Conservation (phyloP, 2,888 invertebrate genomes). For the Drosophila incognita region DNA sequence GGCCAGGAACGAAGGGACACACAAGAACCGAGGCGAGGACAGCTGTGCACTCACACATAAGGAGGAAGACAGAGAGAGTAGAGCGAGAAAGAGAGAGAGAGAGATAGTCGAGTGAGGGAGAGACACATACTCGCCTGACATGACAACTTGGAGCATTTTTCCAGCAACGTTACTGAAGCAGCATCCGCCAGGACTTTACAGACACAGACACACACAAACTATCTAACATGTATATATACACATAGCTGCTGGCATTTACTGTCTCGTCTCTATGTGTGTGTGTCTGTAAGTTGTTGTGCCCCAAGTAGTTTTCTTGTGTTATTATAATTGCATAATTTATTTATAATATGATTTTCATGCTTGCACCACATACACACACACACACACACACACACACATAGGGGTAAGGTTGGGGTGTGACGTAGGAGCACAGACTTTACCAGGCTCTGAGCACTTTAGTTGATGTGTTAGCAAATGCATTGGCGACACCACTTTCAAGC, state of each 20-base stretch:
- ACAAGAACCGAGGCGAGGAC: constrained; percentile 22
- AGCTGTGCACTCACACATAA: constrained; percentile 24
- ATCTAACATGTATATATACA: neutral
- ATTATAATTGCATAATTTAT: constrained; percentile 81
- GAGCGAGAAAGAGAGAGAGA: neutral
- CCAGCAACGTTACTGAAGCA: constrained; percentile 48
- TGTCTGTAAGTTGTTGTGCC: constrained; percentile 68
- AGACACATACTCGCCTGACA: constrained; percentile 54
- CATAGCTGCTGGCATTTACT: constrained; percentile 40
- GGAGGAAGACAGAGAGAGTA: constrained; percentile 13
- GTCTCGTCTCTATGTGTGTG: constrained; percentile 12
- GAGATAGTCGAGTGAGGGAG: constrained; percentile 6
- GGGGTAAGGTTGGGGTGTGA: neutral
- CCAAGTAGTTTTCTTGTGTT: constrained; percentile 82
- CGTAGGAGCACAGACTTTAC: constrained; percentile 4
- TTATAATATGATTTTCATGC: constrained; percentile 81
- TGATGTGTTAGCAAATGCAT: constrained; percentile 66
- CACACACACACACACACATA: neutral
- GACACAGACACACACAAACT: constrained; percentile 16
- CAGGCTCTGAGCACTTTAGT: constrained; percentile 36
- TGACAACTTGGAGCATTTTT: constrained; percentile 76
- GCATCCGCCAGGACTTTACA: constrained; percentile 36
- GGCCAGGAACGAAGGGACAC: constrained; percentile 5
- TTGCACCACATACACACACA: constrained; percentile 14
- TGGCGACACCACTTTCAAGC: constrained; percentile 43